Evolutionary conservation across 2,113 vertebrate genomes (phyloP).

Genomic region (Nyctereutes procyonoides): DNA sequence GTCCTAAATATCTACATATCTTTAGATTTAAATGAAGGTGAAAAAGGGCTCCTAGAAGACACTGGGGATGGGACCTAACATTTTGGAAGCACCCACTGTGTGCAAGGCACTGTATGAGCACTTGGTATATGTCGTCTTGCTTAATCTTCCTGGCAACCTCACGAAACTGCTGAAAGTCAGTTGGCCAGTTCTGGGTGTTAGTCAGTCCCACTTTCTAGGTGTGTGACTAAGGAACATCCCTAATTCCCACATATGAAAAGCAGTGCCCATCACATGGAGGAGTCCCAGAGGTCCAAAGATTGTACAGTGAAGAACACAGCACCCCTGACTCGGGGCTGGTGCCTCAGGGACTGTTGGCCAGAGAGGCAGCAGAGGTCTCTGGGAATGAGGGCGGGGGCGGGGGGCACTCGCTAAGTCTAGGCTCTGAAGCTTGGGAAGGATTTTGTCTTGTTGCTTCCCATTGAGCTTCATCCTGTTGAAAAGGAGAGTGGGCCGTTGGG

Average conservation of each 20-base stretch:
- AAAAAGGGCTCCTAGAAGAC: neutral
- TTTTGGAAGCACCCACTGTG: neutral
- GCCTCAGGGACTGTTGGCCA: neutral
- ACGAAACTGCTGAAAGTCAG: neutral
- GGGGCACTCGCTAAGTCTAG: neutral
- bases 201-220: neutral
- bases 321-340: neutral
- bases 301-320: neutral
- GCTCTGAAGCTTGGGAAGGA: neutral
- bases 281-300: neutral
- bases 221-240: neutral
- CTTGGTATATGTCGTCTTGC: neutral
- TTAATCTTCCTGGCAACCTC: neutral
- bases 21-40: neutral
- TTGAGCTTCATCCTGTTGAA: neutral
- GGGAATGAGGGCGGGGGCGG: neutral
- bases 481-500: neutral
- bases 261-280: neutral
- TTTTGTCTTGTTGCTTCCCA: neutral
- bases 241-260: conserved; percentile 35
- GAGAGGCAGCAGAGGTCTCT: neutral
- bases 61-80: accelerated
- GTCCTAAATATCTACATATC: too few species aligned
- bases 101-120: neutral
- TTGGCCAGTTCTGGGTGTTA: neutral